A percentile compares a stretch with the other conserved stretches of the same genome.
These are phyloP conservation scores for Xenotilapia longispinis DNA, from an alignment of 2,113 vertebrate species.

Conservation along the genomic window DNA sequence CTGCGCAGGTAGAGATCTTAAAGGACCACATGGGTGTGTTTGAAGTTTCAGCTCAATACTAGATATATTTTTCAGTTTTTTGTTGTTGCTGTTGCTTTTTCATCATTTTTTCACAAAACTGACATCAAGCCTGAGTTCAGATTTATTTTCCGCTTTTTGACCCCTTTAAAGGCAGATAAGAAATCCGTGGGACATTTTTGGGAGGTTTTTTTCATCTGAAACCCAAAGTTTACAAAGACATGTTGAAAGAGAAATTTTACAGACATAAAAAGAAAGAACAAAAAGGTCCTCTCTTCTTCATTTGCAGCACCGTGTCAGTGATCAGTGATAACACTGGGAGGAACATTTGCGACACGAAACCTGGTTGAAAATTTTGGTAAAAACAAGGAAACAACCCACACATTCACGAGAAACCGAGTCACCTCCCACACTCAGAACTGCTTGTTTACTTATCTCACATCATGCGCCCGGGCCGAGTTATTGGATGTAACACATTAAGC, in stretches of 20 bases:
- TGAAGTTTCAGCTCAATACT: neutral
- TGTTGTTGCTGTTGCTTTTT: neutral
- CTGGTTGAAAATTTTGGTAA: neutral
- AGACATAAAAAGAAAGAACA: neutral
- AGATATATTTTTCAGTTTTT: neutral
- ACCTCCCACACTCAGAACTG: conserved; percentile 2
- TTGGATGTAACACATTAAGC: conserved; percentile 65
- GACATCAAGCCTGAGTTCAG: neutral
- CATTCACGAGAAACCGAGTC: conserved; percentile 1
- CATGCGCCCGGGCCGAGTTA: conserved; percentile 3
- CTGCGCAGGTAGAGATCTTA: conserved; percentile 31
- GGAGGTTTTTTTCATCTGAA: neutral
- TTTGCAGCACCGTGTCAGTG: neutral
- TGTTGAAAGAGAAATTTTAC: neutral
- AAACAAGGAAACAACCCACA: neutral
- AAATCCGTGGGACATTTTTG: neutral
- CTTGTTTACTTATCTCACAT: conserved; percentile 60
- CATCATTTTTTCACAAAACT: neutral
- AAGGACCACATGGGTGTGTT: neutral
- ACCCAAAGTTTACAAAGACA: neutral
- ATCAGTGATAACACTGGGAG: neutral
- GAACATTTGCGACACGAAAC: neutral
- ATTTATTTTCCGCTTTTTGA: neutral
- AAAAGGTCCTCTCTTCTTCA: neutral
- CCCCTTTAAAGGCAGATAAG: neutral